A percentile compares a stretch with the other conserved stretches of the same genome.
phyloP scores from a whole-genome alignment of 2,888 invertebrate species.

The Frankliniella intonsa region DNA sequence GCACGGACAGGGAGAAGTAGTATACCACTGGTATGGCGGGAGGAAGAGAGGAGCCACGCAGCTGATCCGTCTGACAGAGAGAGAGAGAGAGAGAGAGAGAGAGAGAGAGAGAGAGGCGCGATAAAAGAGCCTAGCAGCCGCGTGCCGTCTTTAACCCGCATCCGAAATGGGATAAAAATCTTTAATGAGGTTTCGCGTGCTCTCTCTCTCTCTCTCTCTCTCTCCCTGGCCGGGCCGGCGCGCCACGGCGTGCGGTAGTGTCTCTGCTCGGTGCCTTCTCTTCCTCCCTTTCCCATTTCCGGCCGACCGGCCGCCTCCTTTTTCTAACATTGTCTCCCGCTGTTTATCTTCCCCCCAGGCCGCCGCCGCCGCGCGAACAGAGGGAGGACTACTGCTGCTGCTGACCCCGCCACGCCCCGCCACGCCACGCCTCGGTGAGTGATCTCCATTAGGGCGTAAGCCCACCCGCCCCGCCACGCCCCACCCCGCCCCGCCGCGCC shows the following conservation, averaged over 20 bases:
- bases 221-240: too few relatives aligned
- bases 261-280: neutral
- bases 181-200: constrained; percentile 17
- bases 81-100: too few relatives aligned
- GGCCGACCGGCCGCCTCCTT: neutral
- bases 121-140: neutral
- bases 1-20: too few relatives aligned
- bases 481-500: neutral
- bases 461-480: neutral
- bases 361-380: neutral
- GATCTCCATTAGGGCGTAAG: constrained; percentile 22
- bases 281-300: neutral
- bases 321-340: constrained; percentile 9
- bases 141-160: neutral
- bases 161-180: constrained; percentile 17
- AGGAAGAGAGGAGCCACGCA: neutral
- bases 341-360: constrained; percentile 2
- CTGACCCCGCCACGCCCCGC: constrained; percentile 9
- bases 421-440: neutral
- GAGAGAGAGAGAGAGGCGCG: neutral
- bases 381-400: neutral
- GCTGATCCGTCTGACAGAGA: neutral
- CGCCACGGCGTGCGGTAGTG: neutral
- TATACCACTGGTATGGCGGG: neutral
- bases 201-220: neutral